phyloP scores from a whole-genome alignment of 1,140 invertebrate genomes.

The Cylas formicarius region DNA sequence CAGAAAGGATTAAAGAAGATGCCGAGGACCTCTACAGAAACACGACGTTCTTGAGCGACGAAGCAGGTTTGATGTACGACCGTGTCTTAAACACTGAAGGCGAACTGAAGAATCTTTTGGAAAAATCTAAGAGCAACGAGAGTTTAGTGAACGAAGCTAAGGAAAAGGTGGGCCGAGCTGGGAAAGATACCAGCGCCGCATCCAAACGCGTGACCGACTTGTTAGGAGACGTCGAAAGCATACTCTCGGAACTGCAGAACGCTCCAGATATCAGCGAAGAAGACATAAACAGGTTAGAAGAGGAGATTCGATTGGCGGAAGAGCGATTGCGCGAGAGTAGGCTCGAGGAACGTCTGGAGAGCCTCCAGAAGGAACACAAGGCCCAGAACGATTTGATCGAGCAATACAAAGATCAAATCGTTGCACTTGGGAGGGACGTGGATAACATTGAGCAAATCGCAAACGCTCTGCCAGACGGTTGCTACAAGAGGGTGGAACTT shows the following conservation, averaged over 20 bases:
- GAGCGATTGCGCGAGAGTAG: constrained; percentile 63
- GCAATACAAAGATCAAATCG: constrained; percentile 74
- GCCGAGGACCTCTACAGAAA: constrained; percentile 68
- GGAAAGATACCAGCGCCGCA: constrained; percentile 70
- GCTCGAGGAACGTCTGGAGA: constrained; percentile 66
- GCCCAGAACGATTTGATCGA: constrained; percentile 72
- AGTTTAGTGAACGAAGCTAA: constrained; percentile 65
- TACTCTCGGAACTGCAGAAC: constrained; percentile 71
- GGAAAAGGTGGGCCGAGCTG: constrained; percentile 76
- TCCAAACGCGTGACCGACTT: constrained; percentile 75
- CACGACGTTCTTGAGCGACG: constrained; percentile 64
- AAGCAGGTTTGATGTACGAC: constrained; percentile 65
- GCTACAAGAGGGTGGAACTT: constrained; percentile 50
- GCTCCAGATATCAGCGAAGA: constrained; percentile 66
- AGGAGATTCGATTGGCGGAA: constrained; percentile 66
- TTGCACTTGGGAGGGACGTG: constrained; percentile 67
- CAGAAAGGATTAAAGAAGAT: constrained; percentile 66
- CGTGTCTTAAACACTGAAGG: constrained; percentile 64
- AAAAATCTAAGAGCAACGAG: constrained; percentile 66
- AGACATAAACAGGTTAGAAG: constrained; percentile 64
- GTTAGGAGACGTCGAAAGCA: constrained; percentile 67
- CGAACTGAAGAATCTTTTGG: constrained; percentile 62
- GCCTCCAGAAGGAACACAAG: constrained; percentile 63
- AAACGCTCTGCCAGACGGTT: constrained; percentile 72
- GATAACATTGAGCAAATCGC: constrained; percentile 80